Evolutionary conservation across 2,797 vertebrate species (phyloP).

Genomic region (Masticophis lateralis): DNA sequence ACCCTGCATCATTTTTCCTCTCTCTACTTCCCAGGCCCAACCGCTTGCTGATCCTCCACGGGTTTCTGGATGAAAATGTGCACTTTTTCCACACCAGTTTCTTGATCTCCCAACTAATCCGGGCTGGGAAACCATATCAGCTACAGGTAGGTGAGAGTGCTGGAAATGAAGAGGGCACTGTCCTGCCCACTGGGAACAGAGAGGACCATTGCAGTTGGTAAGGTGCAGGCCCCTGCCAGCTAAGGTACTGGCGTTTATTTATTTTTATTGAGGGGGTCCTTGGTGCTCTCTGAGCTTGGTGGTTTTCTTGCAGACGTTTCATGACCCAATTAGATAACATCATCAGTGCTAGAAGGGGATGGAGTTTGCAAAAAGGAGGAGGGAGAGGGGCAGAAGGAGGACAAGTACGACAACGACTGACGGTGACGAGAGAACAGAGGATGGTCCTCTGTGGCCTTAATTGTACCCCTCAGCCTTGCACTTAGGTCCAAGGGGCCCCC

Average conservation of each 20-base stretch:
- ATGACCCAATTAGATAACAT: too few relatives aligned
- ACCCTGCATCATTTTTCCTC: background rate
- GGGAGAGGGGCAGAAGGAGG: background rate
- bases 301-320: too few relatives aligned
- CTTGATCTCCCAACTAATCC: slow-evolving; percentile 95
- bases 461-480: background rate
- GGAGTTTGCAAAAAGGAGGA: background rate
- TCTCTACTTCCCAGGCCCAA: slow-evolving; percentile 80
- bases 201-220: background rate
- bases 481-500: too few relatives aligned
- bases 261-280: background rate
- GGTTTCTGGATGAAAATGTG: slow-evolving; percentile 98
- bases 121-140: slow-evolving; percentile 97
- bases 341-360: background rate
- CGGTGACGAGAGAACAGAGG: background rate
- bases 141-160: slow-evolving; percentile 80
- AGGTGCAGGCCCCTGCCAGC: background rate
- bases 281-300: too few relatives aligned
- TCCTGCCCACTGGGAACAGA: background rate
- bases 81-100: slow-evolving; percentile 99
- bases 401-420: background rate
- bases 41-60: slow-evolving; percentile 94
- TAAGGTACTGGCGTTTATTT: background rate
- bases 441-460: too few relatives aligned
- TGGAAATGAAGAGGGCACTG: background rate